phyloP scores from a whole-genome alignment of 92 coral and sea anemone genomes.

The Bergia sp. region DNA sequence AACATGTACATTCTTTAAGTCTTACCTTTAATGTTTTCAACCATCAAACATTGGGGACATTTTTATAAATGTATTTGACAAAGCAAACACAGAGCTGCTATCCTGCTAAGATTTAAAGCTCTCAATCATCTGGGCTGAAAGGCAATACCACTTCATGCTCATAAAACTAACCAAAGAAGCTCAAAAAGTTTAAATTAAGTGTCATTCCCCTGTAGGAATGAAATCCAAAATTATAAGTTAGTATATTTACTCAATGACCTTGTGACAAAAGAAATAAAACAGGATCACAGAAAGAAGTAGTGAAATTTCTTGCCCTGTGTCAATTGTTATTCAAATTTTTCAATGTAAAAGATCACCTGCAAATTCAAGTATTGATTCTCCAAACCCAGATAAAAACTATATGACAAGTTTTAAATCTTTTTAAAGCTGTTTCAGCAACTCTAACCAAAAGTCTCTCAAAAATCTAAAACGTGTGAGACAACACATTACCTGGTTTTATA shows the following conservation, averaged over 20 bases:
- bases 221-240: background rate
- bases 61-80: slow-evolving; percentile 30
- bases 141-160: slow-evolving; percentile 20
- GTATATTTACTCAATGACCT: background rate
- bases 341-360: slow-evolving; percentile 40
- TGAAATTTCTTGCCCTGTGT: slow-evolving; percentile 35
- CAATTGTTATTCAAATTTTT: slow-evolving; percentile 45
- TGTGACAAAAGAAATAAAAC: slow-evolving; percentile 16
- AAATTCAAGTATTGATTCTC: slow-evolving; percentile 28
- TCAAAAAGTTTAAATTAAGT: background rate
- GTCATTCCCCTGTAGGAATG: background rate
- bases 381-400: slow-evolving; percentile 35
- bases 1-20: background rate
- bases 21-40: background rate
- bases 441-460: background rate
- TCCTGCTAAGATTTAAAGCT: background rate
- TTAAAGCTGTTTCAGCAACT: slow-evolving; percentile 13
- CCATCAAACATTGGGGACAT: background rate
- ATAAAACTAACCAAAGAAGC: slow-evolving; percentile 32
- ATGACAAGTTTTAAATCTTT: slow-evolving; percentile 25
- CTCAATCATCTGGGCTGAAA: slow-evolving; percentile 3
- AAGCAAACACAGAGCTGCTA: slow-evolving; percentile 3
- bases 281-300: slow-evolving; percentile 27
- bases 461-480: background rate
- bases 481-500: background rate